A percentile compares a stretch with the other conserved stretches of the same genome.
Evolutionary conservation across 2,888 invertebrate species (phyloP).

Genomic region (Troglohyphantes excavatus): DNA sequence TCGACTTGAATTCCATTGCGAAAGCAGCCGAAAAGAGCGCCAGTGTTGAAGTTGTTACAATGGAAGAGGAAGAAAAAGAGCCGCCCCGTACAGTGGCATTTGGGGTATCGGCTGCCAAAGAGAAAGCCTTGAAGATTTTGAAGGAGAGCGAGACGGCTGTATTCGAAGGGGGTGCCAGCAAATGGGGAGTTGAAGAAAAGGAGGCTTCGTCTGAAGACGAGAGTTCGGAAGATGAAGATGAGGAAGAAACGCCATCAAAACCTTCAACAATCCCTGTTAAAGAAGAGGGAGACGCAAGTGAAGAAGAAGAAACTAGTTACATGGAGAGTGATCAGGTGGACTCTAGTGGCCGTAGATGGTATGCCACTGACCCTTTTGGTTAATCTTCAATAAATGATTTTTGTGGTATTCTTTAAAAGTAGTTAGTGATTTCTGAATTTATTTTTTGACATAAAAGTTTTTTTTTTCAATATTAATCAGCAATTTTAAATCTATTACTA

Average conservation of each 20-base stretch:
- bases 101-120: not conserved
- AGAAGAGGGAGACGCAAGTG: conserved; percentile 23
- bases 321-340: conserved; percentile 56
- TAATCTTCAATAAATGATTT: not conserved
- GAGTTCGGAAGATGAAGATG: not conserved
- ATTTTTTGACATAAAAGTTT: too few relatives aligned
- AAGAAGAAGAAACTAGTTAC: conserved; percentile 57
- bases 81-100: not conserved
- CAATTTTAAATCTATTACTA: too few relatives aligned
- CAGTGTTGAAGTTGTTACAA: not conserved
- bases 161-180: conserved; percentile 71
- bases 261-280: not conserved
- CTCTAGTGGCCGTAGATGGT: conserved; percentile 55
- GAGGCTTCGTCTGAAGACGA: not conserved
- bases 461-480: too few relatives aligned
- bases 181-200: conserved; percentile 50
- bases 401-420: too few relatives aligned
- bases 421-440: too few relatives aligned
- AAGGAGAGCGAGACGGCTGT: conserved; percentile 41
- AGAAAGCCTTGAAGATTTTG: conserved; percentile 15
- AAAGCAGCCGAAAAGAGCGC: not conserved
- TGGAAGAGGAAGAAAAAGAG: not conserved
- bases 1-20: conserved; percentile 12
- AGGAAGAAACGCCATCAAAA: not conserved
- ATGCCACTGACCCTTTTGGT: conserved; percentile 62